phyloP scores from a whole-genome alignment of 2,888 invertebrate species.

The Ferdinandea cuprea region DNA sequence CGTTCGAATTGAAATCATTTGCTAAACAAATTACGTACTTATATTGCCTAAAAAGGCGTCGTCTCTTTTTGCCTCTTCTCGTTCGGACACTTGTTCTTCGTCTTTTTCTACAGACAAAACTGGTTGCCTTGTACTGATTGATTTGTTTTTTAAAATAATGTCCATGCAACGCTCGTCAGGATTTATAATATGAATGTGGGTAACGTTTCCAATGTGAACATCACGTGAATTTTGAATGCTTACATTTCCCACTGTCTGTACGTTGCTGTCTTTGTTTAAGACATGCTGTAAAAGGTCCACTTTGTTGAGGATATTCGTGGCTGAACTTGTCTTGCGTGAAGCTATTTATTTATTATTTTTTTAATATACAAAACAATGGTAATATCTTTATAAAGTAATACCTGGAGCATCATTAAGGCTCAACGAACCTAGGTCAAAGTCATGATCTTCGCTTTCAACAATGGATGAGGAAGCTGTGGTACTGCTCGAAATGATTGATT shows the following conservation, averaged over 20 bases:
- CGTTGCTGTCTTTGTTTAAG: conserved; percentile 79
- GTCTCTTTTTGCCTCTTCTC: conserved; percentile 77
- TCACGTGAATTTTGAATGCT: conserved; percentile 83
- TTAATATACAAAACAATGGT: background rate
- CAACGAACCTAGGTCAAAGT: conserved; percentile 30
- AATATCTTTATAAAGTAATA: background rate
- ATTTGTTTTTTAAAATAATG: conserved; percentile 29
- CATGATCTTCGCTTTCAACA: conserved; percentile 49
- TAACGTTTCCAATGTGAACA: conserved; percentile 84
- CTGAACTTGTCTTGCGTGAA: conserved; percentile 24
- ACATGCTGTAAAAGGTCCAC: conserved; percentile 78
- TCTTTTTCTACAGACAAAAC: conserved; percentile 17
- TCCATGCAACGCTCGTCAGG: conserved; percentile 37
- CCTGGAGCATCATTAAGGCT: conserved; percentile 23
- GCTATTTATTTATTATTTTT: conserved; percentile 15
- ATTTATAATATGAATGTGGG: conserved; percentile 82
- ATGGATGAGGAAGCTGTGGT: conserved; percentile 58
- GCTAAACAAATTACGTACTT: conserved; percentile 71
- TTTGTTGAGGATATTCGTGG: conserved; percentile 74
- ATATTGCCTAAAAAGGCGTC: conserved; percentile 78
- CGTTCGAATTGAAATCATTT: background rate
- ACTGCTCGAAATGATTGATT: conserved; percentile 46
- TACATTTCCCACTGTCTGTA: conserved; percentile 81
- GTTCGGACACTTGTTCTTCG: conserved; percentile 69
- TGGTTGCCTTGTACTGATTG: conserved; percentile 6